Evolutionary conservation across 1,140 invertebrate genomes (phyloP).

Genomic region (Plectus sambesii): DNA sequence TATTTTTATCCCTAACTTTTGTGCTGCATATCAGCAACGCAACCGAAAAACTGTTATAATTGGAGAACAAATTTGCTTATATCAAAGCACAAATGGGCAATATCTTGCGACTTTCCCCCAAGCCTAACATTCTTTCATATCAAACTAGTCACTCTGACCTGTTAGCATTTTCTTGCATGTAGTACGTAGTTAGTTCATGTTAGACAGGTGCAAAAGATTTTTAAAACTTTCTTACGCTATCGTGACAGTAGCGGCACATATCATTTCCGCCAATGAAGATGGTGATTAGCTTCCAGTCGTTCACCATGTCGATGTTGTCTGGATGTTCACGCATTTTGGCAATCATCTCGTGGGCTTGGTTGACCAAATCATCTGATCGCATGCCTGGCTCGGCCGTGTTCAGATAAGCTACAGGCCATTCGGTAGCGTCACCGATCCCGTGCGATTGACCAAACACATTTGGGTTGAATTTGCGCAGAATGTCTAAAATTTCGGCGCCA

Average conservation of each 20-base stretch:
- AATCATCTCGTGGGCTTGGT: conserved; percentile 44
- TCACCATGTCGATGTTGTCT: conserved; percentile 38
- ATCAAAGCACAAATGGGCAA: too few relatives aligned
- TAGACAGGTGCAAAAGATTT: too few relatives aligned
- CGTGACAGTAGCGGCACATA: conserved; percentile 60
- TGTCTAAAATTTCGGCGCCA: too few relatives aligned
- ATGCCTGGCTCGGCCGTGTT: conserved; percentile 46
- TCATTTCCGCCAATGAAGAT: conserved; percentile 73
- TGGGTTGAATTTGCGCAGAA: conserved; percentile 46
- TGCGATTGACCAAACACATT: conserved; percentile 45
- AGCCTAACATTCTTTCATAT: too few relatives aligned
- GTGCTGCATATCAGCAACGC: too few relatives aligned
- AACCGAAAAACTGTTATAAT: too few relatives aligned
- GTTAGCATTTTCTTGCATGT: too few relatives aligned
- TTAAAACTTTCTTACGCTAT: conserved; percentile 42
- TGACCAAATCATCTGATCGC: conserved; percentile 42
- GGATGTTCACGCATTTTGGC: conserved; percentile 32
- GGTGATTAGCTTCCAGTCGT: conserved; percentile 64
- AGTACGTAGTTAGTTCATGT: too few relatives aligned
- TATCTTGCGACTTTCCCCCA: too few relatives aligned
- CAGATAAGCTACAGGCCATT: conserved; percentile 33
- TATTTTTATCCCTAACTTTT: too few relatives aligned
- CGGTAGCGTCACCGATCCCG: conserved; percentile 29
- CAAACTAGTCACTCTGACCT: too few relatives aligned
- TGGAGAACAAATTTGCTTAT: too few relatives aligned